phyloP scores from a whole-genome alignment of 1,140 invertebrate genomes.

The Subanguina moxae region DNA sequence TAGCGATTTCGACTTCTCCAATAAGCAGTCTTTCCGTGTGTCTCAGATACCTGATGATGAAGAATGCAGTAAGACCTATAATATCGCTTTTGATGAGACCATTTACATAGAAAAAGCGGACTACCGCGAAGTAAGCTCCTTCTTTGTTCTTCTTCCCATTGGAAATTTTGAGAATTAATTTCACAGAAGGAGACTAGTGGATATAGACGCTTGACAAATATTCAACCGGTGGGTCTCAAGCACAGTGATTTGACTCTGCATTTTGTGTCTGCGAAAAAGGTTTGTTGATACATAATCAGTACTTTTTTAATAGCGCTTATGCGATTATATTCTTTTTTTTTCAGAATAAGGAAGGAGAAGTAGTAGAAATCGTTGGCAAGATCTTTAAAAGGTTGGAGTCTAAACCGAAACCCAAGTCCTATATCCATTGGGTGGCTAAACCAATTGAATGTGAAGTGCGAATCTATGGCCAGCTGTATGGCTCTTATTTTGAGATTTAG shows the following conservation, averaged over 20 bases:
- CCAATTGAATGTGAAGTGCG: constrained; percentile 72
- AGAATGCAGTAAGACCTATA: constrained; percentile 73
- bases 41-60: constrained; percentile 78
- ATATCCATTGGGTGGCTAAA: constrained; percentile 94
- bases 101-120: constrained; percentile 84
- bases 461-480: constrained; percentile 82
- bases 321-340: background rate
- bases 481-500: no score
- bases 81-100: constrained; percentile 70
- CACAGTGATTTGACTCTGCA: constrained; percentile 79
- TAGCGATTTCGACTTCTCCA: constrained; percentile 41
- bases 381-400: constrained; percentile 23
- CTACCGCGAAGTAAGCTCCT: constrained; percentile 72
- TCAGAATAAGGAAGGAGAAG: constrained; percentile 18
- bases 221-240: constrained; percentile 83
- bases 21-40: constrained; percentile 63
- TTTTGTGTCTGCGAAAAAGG: constrained; percentile 63
- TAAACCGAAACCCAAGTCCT: constrained; percentile 83
- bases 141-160: background rate
- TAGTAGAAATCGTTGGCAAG: constrained; percentile 37
- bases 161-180: background rate
- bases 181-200: constrained; percentile 71
- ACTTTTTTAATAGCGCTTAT: background rate
- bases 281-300: no score
- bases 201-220: constrained; percentile 77